phyloP scores from a whole-genome alignment of 2,888 invertebrate species.

The Hyles lineata region DNA sequence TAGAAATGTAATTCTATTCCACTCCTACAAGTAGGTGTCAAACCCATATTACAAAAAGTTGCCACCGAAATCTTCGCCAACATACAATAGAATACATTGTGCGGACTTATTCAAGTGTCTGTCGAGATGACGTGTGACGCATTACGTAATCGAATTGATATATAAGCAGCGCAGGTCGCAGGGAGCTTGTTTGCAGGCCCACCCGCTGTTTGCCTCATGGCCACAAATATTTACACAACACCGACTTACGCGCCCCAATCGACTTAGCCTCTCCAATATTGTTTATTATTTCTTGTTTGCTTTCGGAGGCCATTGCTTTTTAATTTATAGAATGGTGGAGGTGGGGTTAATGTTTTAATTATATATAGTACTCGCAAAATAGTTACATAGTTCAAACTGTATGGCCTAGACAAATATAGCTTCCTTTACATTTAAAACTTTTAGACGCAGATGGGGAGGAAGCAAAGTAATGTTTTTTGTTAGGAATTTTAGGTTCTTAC shows the following conservation, averaged over 20 bases:
- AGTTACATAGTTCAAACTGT: no score
- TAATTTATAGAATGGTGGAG: background rate
- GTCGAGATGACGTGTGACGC: constrained; percentile 31
- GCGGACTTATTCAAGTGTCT: background rate
- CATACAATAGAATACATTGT: background rate
- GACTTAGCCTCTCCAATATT: constrained; percentile 50
- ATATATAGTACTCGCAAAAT: background rate
- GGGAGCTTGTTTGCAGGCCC: constrained; percentile 50
- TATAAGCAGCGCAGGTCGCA: constrained; percentile 47
- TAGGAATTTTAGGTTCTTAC: no score
- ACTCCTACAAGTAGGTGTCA: no score
- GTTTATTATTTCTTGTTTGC: constrained; percentile 35
- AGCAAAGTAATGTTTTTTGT: no score
- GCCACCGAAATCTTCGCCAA: background rate
- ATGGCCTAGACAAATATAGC: no score
- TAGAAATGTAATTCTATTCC: no score
- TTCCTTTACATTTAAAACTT: no score
- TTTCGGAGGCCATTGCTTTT: background rate
- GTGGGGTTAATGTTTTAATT: background rate
- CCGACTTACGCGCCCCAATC: constrained; percentile 59
- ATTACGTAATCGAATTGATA: constrained; percentile 59
- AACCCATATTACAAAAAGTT: no score
- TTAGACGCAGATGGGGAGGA: no score
- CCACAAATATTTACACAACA: constrained; percentile 73
- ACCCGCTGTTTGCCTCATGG: constrained; percentile 55